Percentiles rank a stretch among this genome's conserved stretches.
phyloP scores from a whole-genome alignment of 2,113 vertebrate species.

The Anguilla rostrata region DNA sequence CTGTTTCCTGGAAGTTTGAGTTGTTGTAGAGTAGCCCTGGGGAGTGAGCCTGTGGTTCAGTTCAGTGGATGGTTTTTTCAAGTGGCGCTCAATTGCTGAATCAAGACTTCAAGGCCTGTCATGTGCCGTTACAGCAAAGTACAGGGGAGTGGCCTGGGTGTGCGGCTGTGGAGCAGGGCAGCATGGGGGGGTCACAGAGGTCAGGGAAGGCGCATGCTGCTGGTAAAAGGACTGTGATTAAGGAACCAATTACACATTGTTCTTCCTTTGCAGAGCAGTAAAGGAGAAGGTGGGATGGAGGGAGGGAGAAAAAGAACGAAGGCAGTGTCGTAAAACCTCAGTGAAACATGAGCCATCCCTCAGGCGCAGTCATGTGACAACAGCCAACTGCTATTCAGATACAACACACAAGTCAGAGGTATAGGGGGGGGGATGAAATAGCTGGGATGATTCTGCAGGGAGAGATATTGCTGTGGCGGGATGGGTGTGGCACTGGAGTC shows the following conservation, averaged over 20 bases:
- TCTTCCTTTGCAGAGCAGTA: not conserved
- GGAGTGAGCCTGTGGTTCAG: not conserved
- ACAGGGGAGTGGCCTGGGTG: not conserved
- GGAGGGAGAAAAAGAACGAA: not conserved
- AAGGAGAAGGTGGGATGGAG: not conserved
- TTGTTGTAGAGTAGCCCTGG: not conserved
- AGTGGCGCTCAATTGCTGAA: slow-evolving; percentile 8
- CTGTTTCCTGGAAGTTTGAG: not conserved
- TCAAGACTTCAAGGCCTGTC: slow-evolving; percentile 5
- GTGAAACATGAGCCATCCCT: slow-evolving; percentile 22
- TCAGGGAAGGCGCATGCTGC: not conserved
- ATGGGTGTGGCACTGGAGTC: slow-evolving; percentile 48
- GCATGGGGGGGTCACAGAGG: not conserved
- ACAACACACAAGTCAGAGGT: slow-evolving; percentile 36
- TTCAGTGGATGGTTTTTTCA: not conserved
- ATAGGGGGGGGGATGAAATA: slow-evolving; percentile 30
- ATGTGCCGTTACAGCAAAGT: slow-evolving; percentile 3
- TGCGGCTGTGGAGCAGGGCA: not conserved
- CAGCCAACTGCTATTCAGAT: slow-evolving; percentile 26
- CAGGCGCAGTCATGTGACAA: slow-evolving; percentile 31
- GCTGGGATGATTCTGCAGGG: slow-evolving; percentile 35
- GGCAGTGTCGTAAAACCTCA: not conserved
- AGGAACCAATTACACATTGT: not conserved
- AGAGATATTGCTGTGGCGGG: slow-evolving; percentile 38
- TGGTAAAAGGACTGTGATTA: slow-evolving; percentile 9